Base-by-base conservation (phyloP, 2,888 invertebrate genomes). In the Neoitamus cyanurus region DNA sequence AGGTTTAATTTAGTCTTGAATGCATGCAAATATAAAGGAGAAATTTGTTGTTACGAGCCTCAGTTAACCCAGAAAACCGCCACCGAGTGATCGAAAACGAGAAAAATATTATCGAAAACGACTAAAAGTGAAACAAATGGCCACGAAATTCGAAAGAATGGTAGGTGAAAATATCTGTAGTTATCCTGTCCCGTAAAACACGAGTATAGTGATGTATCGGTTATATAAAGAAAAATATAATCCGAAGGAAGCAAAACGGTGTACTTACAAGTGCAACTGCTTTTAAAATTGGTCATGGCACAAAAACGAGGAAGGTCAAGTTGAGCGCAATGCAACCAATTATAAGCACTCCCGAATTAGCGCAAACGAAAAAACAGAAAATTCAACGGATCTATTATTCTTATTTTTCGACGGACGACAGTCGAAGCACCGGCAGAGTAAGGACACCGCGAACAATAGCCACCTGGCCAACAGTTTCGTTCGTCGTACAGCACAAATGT, bases 21-120 rank as follows among this genome's bases (percentile, higher is more conserved):
- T 77, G 77, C 42, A 77, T 77, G 11, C 77, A 46, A 58, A 31
- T 78, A 78, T 78, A 78, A 78, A 78, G 58, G 42, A 78, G 48
- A 77, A 78, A 48, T 78, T 78, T 48, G 58, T 31, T 30, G 25
- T 78, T 78, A 58, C 31, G 31, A 28, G 58, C 28, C 11, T 78
- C 78, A 78, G 78, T 78, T 58, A 78, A 78, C 30, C 30, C 30
- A 15, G 34, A 78, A 78, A 78, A 48, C 25, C 31, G 78, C 46
- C 58, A 42, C 48, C 7, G 48, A 58, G 42, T 42, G 70, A 70
- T 30, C 34, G 70, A 31, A 70, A 70, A 70, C 30, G 34, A 30
- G 34, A 70, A 70, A 70, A 34, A 70, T 70, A 31, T 70, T 70
- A 70, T 31, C 30, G 34, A 70, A 31, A 78, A 48, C 25, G 15